Evolutionary conservation across 2,113 vertebrate species (phyloP).

Genomic region (Seriola aureovittata): DNA sequence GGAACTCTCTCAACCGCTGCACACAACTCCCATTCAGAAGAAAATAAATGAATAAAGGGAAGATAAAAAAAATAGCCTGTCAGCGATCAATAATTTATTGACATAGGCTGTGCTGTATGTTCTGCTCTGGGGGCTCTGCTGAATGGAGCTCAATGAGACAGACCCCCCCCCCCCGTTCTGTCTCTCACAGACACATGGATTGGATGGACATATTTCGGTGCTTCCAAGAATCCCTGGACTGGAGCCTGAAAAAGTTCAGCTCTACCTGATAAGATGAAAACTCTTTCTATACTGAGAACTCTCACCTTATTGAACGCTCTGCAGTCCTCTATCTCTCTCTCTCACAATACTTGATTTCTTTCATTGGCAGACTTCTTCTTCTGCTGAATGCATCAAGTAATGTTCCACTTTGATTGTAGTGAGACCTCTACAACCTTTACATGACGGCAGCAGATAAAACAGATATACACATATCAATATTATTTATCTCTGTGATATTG

Average conservation of each 20-base stretch:
- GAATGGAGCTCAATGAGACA: slow-evolving; percentile 53
- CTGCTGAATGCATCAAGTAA: not conserved
- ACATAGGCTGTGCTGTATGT: slow-evolving; percentile 43
- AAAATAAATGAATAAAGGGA: slow-evolving; percentile 39
- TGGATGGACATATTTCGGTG: slow-evolving; percentile 5
- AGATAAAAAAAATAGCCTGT: slow-evolving; percentile 3
- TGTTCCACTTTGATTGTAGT: not conserved
- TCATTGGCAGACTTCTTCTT: not conserved
- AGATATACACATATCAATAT: not conserved
- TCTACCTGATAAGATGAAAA: slow-evolving; percentile 32
- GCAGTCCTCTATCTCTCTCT: not conserved
- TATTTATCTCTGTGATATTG: not conserved
- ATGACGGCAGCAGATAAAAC: not conserved
- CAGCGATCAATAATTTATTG: slow-evolving; percentile 72
- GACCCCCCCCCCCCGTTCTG: slow-evolving; percentile 12
- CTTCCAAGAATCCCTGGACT: slow-evolving; percentile 1
- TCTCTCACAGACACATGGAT: not conserved
- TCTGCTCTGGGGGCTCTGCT: slow-evolving; percentile 51
- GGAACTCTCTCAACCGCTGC: not conserved
- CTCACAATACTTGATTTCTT: not conserved
- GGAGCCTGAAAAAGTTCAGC: slow-evolving; percentile 19
- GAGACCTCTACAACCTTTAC: not conserved
- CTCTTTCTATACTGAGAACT: slow-evolving; percentile 2
- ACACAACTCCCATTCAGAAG: not conserved
- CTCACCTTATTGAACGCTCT: slow-evolving; percentile 17